Evolutionary conservation across 2,888 invertebrate genomes (phyloP).

Genomic region (Netelia inedita): DNA sequence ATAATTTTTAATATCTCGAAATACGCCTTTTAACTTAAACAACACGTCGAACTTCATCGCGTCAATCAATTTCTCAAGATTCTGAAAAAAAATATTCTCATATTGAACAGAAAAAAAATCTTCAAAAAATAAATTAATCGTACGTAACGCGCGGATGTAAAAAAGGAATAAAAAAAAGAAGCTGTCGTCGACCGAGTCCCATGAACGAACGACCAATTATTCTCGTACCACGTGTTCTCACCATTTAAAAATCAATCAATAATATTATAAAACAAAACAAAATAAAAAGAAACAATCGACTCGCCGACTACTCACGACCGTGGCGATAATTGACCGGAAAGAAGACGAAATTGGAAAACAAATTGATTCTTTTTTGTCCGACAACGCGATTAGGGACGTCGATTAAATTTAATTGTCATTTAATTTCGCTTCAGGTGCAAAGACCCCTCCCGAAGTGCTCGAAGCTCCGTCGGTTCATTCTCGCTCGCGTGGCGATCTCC

Average conservation of each 20-base stretch:
- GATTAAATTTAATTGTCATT: slow-evolving; percentile 49
- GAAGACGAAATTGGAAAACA: slow-evolving; percentile 26
- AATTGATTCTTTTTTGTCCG: slow-evolving; percentile 17
- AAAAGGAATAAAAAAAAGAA: slow-evolving; percentile 5
- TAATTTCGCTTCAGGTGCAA: slow-evolving; percentile 38
- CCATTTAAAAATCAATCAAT: neutral
- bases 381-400: neutral
- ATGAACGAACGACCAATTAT: slow-evolving; percentile 17
- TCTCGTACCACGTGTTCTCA: neutral
- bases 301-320: neutral
- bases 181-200: neutral
- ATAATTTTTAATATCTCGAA: no score
- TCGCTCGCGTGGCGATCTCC: neutral
- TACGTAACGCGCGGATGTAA: neutral
- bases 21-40: no score
- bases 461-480: slow-evolving; percentile 1
- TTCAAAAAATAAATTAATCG: slow-evolving; percentile 2
- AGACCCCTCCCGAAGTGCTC: slow-evolving; percentile 17
- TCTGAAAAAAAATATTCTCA: no score
- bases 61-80: no score
- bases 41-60: no score
- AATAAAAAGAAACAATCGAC: slow-evolving; percentile 7
- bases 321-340: slow-evolving; percentile 45
- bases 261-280: neutral
- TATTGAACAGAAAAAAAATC: no score